Conservation (phyloP, 2,888 invertebrate species). For the Trichacis sp. region DNA sequence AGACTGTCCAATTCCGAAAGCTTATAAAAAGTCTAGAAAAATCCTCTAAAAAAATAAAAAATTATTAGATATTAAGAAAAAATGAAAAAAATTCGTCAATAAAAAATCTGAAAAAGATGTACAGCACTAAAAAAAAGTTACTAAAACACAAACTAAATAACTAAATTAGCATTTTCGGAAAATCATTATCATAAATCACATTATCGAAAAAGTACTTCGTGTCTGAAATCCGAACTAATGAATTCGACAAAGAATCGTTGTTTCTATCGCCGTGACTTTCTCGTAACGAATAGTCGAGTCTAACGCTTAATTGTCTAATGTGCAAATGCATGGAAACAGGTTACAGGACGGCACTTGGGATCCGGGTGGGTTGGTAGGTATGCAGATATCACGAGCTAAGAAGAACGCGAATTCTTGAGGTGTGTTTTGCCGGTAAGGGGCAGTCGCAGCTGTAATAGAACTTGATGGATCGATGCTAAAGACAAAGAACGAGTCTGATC, state of each 20-base stretch:
- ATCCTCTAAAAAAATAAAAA: too few species aligned
- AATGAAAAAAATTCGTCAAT: too few species aligned
- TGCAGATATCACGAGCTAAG: slow-evolving; percentile 40
- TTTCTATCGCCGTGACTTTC: slow-evolving; percentile 25
- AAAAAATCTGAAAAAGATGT: too few species aligned
- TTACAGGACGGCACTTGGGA: slow-evolving; percentile 49
- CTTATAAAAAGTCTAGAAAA: too few species aligned
- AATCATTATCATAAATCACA: background rate
- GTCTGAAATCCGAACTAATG: too few species aligned
- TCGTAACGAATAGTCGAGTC: slow-evolving; percentile 11
- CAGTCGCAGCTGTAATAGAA: background rate
- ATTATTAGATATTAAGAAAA: too few species aligned
- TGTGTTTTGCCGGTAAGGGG: slow-evolving; percentile 17
- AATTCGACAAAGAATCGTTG: slow-evolving; percentile 20
- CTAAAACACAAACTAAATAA: too few species aligned
- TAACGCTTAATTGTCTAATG: slow-evolving; percentile 37
- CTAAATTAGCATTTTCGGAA: too few species aligned
- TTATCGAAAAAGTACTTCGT: too few species aligned
- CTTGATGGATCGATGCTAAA: background rate
- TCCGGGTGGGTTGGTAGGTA: slow-evolving; percentile 51
- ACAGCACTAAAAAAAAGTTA: too few species aligned
- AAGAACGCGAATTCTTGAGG: slow-evolving; percentile 37
- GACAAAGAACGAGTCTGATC: background rate
- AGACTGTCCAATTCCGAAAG: too few species aligned
- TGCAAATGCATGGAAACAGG: slow-evolving; percentile 47